These are phyloP conservation scores for Nothocercus nigrocapillus DNA, from an alignment of 2,113 vertebrate species.

Conservation along the genomic window DNA sequence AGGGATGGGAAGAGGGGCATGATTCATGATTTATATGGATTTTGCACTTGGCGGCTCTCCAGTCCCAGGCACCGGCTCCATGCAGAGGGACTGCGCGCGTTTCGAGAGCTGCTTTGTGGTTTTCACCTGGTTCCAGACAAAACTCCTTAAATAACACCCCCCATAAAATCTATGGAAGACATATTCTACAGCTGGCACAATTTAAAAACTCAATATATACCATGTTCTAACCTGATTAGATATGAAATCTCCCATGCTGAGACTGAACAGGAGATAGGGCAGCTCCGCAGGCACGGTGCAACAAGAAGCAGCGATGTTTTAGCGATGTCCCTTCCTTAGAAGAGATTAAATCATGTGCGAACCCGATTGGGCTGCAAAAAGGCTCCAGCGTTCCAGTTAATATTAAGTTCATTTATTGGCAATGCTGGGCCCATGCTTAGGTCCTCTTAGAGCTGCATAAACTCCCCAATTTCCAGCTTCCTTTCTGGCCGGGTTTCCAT, in stretches of 20 bases:
- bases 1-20: not conserved
- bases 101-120: not conserved
- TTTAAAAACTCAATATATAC: not conserved
- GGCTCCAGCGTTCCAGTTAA: not conserved
- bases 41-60: not conserved
- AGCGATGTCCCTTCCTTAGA: not conserved
- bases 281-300: not conserved
- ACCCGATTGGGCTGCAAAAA: not conserved
- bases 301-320: no score
- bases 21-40: constrained; percentile 36
- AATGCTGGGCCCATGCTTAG: not conserved
- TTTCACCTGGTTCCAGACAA: not conserved
- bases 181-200: not conserved
- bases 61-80: not conserved
- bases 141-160: not conserved
- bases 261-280: not conserved
- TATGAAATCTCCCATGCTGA: not conserved
- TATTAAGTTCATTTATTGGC: not conserved
- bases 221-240: not conserved
- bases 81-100: not conserved
- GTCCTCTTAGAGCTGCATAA: not conserved
- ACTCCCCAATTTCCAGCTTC: not conserved
- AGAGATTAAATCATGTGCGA: not conserved
- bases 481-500: rapidly evolving
- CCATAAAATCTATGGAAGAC: not conserved